phyloP scores from a whole-genome alignment of 2,113 vertebrate genomes.

The Parotia lawesii region DNA sequence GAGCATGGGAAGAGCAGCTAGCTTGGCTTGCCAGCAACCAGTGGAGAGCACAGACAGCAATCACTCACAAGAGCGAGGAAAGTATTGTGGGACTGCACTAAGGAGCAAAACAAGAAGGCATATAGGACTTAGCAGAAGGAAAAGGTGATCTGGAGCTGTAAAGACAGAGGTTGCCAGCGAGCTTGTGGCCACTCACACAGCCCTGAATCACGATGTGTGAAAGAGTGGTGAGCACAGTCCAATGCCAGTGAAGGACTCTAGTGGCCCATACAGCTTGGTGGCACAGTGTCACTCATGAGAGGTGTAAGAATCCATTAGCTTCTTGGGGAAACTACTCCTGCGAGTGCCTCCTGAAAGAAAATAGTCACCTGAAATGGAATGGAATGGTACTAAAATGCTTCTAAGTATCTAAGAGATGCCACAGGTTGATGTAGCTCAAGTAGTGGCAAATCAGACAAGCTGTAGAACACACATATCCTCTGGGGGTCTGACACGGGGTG shows the following conservation, averaged over 20 bases:
- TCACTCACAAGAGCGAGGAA: neutral
- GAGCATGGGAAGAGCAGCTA: neutral
- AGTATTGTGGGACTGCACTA: neutral
- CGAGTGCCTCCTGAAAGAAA: neutral
- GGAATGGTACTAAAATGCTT: neutral
- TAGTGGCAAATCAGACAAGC: neutral
- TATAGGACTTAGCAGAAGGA: neutral
- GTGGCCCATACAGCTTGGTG: neutral
- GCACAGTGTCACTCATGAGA: neutral
- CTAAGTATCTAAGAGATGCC: neutral
- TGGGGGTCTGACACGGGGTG: neutral
- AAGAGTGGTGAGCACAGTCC: neutral
- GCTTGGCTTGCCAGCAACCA: neutral
- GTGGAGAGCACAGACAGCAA: neutral
- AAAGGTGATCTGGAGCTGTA: neutral
- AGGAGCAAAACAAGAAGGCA: neutral
- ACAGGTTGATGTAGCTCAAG: neutral
- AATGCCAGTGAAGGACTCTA: neutral
- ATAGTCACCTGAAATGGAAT: neutral
- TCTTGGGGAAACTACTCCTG: neutral
- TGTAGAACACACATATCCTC: neutral
- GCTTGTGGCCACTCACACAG: neutral
- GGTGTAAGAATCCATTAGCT: neutral
- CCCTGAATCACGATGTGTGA: rapidly evolving
- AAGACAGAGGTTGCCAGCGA: neutral